Evolutionary conservation across 2,797 vertebrate species (phyloP).

Genomic region (Fistularia tabacaria): DNA sequence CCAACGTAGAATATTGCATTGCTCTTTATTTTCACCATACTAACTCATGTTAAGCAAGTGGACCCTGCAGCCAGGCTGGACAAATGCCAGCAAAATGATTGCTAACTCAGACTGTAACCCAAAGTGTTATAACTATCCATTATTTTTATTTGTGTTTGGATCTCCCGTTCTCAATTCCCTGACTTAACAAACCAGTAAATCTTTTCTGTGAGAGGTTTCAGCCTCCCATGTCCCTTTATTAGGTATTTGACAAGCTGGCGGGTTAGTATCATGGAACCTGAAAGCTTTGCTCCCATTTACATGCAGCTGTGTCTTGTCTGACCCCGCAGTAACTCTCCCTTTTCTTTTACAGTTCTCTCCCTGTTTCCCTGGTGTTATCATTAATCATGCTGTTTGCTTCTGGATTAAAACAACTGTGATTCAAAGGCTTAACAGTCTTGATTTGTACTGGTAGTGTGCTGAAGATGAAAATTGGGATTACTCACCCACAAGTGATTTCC

Average conservation of each 20-base stretch:
- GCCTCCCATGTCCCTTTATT: slow-evolving; percentile 50
- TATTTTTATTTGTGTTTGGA: slow-evolving; percentile 35
- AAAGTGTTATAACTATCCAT: not conserved
- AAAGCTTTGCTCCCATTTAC: slow-evolving; percentile 26
- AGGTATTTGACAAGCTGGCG: slow-evolving; percentile 31
- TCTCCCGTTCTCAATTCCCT: slow-evolving; percentile 37
- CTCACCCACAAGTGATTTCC: slow-evolving; percentile 1
- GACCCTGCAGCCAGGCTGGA: not conserved
- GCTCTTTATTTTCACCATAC: not conserved
- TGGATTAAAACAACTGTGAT: slow-evolving; percentile 38
- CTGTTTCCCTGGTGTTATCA: slow-evolving; percentile 1
- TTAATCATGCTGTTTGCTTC: slow-evolving; percentile 19
- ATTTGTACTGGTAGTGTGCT: slow-evolving; percentile 2
- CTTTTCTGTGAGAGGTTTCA: slow-evolving; percentile 20
- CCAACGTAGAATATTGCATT: not conserved
- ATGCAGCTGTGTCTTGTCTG: slow-evolving; percentile 18
- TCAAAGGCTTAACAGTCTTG: slow-evolving; percentile 8
- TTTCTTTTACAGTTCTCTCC: not conserved
- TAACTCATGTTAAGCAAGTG: too few relatives aligned
- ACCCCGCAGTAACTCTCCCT: slow-evolving; percentile 10
- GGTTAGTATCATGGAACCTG: slow-evolving; percentile 39
- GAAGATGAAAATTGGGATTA: not conserved
- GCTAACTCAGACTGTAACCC: not conserved
- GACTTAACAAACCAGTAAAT: slow-evolving; percentile 42
- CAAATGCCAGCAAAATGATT: not conserved